Percentiles rank a stretch among this genome's conserved stretches.
Conservation (phyloP, 2,888 invertebrate species). For the Lasius fuliginosus region DNA sequence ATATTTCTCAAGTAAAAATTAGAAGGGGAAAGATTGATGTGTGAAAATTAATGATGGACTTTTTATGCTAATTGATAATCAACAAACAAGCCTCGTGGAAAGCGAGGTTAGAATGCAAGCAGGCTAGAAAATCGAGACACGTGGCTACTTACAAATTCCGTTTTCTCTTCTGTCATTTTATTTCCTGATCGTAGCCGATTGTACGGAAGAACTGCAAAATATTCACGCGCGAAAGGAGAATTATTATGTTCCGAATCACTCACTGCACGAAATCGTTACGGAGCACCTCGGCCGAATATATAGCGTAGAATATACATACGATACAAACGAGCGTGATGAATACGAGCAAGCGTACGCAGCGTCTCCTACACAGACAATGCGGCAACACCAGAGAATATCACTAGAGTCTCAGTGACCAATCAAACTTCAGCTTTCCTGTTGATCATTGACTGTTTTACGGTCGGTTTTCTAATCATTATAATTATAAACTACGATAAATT, state of each 20-base stretch:
- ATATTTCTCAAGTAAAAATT: neutral
- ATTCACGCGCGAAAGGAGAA: constrained; percentile 3
- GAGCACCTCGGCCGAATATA: neutral
- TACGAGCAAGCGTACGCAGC: neutral
- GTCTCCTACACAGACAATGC: neutral
- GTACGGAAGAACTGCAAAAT: neutral
- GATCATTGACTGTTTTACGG: neutral
- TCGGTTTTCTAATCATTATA: neutral
- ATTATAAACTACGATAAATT: neutral
- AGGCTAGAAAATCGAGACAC: neutral
- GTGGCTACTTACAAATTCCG: constrained; percentile 78
- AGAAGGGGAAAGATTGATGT: neutral
- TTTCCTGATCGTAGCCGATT: neutral
- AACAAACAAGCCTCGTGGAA: neutral
- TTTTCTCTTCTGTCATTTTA: constrained; percentile 79
- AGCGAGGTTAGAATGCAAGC: constrained; percentile 61
- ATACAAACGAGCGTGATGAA: neutral
- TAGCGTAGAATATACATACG: neutral
- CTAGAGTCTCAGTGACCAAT: neutral
- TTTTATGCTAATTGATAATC: neutral
- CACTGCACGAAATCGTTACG: neutral
- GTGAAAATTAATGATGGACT: neutral
- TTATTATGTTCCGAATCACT: neutral
- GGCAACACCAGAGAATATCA: neutral
- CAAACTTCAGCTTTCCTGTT: neutral